Evolutionary conservation across 2,888 invertebrate genomes (phyloP).

Genomic region (Phalera bucephala): DNA sequence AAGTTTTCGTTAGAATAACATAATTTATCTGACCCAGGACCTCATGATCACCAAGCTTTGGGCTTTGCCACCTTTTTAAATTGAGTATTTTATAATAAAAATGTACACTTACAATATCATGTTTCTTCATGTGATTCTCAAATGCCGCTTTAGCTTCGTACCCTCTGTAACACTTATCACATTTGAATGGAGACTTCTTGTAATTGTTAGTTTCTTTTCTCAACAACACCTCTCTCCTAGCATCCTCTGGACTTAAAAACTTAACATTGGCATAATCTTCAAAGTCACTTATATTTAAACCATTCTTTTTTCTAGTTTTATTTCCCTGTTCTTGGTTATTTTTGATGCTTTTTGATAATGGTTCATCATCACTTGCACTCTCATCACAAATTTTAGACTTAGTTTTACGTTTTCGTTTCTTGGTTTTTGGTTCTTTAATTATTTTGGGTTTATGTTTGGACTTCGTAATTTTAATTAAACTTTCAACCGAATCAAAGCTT

Average conservation of each 20-base stretch:
- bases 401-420: background rate
- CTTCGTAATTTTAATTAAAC: background rate
- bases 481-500: background rate
- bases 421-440: background rate
- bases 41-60: too few species aligned
- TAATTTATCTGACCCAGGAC: too few species aligned
- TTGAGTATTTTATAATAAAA: too few species aligned
- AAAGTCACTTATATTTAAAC: background rate
- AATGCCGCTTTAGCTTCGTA: slow-evolving; percentile 13
- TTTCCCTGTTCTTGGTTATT: slow-evolving; percentile 4
- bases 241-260: background rate
- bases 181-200: slow-evolving; percentile 14
- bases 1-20: too few species aligned
- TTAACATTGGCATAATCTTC: background rate
- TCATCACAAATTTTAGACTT: slow-evolving; percentile 10
- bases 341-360: slow-evolving; percentile 25
- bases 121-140: slow-evolving; percentile 15
- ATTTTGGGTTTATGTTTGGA: background rate
- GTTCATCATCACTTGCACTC: slow-evolving; percentile 40
- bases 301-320: slow-evolving; percentile 7
- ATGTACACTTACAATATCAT: slow-evolving; percentile 1
- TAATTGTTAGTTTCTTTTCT: slow-evolving; percentile 22
- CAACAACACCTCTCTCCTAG: slow-evolving; percentile 4
- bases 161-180: slow-evolving; percentile 20
- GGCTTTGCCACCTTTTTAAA: too few species aligned